Evolutionary conservation across 2,113 vertebrate genomes (phyloP).

Genomic region (Tetrao urogallus): DNA sequence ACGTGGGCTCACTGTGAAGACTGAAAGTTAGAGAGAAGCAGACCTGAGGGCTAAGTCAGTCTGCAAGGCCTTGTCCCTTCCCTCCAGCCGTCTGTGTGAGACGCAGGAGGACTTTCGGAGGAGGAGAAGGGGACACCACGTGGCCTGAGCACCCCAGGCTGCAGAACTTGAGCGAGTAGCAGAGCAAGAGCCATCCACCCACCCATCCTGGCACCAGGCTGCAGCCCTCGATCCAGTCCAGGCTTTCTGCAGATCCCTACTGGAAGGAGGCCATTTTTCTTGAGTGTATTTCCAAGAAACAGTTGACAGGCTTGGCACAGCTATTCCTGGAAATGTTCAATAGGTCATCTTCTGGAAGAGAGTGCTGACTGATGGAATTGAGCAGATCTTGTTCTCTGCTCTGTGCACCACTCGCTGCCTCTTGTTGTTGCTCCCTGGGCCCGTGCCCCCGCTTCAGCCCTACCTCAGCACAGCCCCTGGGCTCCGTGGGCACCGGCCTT

Average conservation of each 20-base stretch:
- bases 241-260: constrained; percentile 77
- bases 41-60: not conserved
- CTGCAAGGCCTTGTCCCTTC: not conserved
- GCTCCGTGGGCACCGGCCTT: not conserved
- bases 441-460: not conserved
- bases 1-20: not conserved
- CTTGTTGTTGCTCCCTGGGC: accelerated
- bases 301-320: constrained; percentile 83
- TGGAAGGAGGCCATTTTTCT: constrained; percentile 82
- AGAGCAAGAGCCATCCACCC: not conserved
- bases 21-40: not conserved
- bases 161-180: not conserved
- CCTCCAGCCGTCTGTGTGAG: accelerated
- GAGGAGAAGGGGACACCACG: not conserved
- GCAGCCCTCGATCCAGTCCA: constrained; percentile 74
- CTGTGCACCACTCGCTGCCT: not conserved
- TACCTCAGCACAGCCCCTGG: not conserved
- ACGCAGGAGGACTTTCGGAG: not conserved
- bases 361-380: constrained; percentile 74
- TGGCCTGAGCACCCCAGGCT: not conserved
- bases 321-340: constrained; percentile 90
- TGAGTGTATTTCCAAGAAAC: constrained; percentile 89
- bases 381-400: constrained; percentile 64
- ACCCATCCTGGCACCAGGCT: not conserved
- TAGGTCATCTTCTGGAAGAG: constrained; percentile 86